Evolutionary conservation across 2,797 vertebrate species (phyloP), one percentile per base, ranked within the genome.

Genomic region (Psittacula echo): DNA sequence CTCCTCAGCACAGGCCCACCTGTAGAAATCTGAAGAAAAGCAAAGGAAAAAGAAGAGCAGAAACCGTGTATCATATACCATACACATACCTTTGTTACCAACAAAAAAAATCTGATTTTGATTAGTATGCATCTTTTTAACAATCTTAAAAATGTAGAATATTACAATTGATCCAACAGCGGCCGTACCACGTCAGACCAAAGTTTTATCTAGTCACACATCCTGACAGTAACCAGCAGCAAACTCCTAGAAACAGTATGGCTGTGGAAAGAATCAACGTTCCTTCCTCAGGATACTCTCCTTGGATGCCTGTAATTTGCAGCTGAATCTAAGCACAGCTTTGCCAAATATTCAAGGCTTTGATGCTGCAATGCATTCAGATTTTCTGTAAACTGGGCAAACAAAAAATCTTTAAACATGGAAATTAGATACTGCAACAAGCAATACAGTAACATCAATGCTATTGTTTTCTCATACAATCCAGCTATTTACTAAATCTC

Each of bases 11-110:
- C 15, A 68, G 24, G 74, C 18, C 3, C 11, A 81, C 22, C 32
- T 3, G 1, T 1, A 78, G 30, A 62, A 78, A 87, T n/a, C 1
- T 1, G 18, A 22, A 74, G 12, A 51, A 61, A 71, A 84, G 30
- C 11, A 54, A 60, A 64, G 19, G 8, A 45, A 65, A 65, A 58
- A 30, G 8, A 66, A 30, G 7, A 71, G 16, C 16, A 51, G 26
- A 80, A 81, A 48, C 6, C 4, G 1, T 10, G 0, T 21, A 17
- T 13, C 4, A 11, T 32, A 77, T 72, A 3, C 11, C 17, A 48
- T 14, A 8, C 11, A 7, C 1, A 9, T 34, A 71, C 1, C 1
- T 22, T 11, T n/a, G 11, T 17, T 54, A 80, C 4, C 44, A 56
- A 54, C 0, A 29, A 42, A 65, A 32, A 39, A n/a, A 8, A 24